Evolutionary conservation across 2,888 invertebrate genomes (phyloP).

Genomic region (Pheosia gnoma): DNA sequence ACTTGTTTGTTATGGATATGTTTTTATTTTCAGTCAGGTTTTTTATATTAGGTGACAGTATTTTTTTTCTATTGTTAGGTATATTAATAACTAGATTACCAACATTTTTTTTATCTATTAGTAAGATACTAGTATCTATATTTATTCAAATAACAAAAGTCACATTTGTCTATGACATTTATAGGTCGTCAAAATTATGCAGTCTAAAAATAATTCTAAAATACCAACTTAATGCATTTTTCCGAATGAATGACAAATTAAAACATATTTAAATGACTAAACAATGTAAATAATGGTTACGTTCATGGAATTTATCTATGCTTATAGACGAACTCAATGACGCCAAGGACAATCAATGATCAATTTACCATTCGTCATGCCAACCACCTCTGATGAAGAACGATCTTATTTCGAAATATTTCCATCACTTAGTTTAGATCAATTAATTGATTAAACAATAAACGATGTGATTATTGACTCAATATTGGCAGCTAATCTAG

Average conservation of each 20-base stretch:
- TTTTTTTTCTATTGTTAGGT: background rate
- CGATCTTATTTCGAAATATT: constrained; percentile 27
- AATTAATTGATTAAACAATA: constrained; percentile 46
- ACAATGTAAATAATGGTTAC: too few species aligned
- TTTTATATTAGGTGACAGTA: too few species aligned
- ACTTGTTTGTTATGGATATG: too few species aligned
- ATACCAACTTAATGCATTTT: background rate
- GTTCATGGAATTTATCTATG: too few species aligned
- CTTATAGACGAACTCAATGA: background rate
- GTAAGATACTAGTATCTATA: too few species aligned
- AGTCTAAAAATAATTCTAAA: background rate
- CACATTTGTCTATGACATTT: background rate
- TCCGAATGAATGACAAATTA: background rate
- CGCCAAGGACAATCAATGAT: constrained; percentile 6
- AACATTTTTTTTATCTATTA: background rate
- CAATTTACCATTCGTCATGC: constrained; percentile 8
- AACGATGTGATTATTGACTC: constrained; percentile 20
- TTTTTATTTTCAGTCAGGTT: too few species aligned
- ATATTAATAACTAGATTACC: background rate
- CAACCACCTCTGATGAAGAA: constrained; percentile 13
- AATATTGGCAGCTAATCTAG: constrained; percentile 30
- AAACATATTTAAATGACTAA: too few species aligned
- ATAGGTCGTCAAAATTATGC: background rate
- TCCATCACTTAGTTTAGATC: constrained; percentile 27
- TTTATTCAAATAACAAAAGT: background rate